phyloP scores from a whole-genome alignment of 2,113 vertebrate species.

The Pavo muticus region DNA sequence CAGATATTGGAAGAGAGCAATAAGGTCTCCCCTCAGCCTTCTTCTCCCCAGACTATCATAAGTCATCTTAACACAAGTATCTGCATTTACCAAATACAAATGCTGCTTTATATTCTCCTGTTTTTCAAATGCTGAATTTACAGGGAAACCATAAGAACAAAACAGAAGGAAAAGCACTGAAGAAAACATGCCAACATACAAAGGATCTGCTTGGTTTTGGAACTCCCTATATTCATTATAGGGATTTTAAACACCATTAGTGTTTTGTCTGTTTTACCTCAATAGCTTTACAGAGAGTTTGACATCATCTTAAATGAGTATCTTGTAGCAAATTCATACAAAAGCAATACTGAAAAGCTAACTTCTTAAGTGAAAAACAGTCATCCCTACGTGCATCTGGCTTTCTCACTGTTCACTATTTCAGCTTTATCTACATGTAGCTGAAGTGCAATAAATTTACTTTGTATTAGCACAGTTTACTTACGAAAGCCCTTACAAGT shows the following conservation, averaged over 20 bases:
- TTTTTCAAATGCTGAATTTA: background rate
- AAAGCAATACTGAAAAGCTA: background rate
- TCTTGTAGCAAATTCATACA: background rate
- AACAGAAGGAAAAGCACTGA: background rate
- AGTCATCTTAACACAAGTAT: background rate
- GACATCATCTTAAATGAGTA: background rate
- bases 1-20: too few species aligned
- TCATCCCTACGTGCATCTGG: background rate
- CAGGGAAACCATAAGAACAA: background rate
- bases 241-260: accelerated
- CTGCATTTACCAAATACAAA: background rate
- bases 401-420: background rate
- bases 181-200: background rate
- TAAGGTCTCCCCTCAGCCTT: too few species aligned
- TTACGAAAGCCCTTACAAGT: background rate
- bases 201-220: background rate
- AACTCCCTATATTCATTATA: background rate
- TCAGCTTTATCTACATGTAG: background rate
- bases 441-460: background rate
- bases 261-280: background rate
- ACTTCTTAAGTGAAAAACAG: background rate
- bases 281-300: background rate
- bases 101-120: background rate
- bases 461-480: background rate
- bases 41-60: too few species aligned